Conservation (phyloP, 2,888 invertebrate genomes). For the Tetragnatha montana region DNA sequence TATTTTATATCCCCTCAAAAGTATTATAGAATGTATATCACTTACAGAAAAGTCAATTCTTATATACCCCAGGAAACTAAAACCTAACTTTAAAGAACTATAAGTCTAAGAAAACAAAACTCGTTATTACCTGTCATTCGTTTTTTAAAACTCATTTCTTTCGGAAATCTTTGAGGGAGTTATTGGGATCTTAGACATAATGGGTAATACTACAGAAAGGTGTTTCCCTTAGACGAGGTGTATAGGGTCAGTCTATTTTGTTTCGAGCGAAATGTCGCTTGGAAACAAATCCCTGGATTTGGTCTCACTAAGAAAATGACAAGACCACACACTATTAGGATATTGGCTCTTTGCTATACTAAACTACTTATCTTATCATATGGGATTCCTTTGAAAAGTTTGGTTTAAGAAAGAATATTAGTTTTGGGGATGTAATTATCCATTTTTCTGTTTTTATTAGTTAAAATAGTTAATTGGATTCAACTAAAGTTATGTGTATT, state of each 20-base stretch:
- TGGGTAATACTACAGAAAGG: constrained; percentile 36
- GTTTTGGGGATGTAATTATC: too few relatives aligned
- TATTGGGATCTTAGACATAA: constrained; percentile 38
- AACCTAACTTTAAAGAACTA: constrained; percentile 11
- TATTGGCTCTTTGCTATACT: not conserved
- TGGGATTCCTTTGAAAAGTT: too few relatives aligned
- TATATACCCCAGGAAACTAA: too few relatives aligned
- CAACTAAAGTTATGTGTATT: too few relatives aligned
- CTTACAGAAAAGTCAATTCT: too few relatives aligned
- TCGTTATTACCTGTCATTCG: constrained; percentile 45
- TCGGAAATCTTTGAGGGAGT: constrained; percentile 32
- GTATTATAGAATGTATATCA: too few relatives aligned
- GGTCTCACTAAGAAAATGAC: constrained; percentile 9
- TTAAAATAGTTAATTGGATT: too few relatives aligned
- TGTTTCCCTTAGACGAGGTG: constrained; percentile 3
- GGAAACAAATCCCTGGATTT: constrained; percentile 52
- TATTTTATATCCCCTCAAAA: too few relatives aligned
- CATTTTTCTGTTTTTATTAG: too few relatives aligned
- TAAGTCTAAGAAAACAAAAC: constrained; percentile 9
- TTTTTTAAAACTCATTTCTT: constrained; percentile 25
- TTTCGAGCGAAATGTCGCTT: constrained; percentile 46
- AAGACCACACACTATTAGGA: not conserved
- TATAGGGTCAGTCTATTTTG: constrained; percentile 23
- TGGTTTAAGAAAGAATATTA: too few relatives aligned
- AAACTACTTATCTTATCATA: too few relatives aligned